Base-by-base conservation (phyloP, 2,888 invertebrate genomes). In the Catocala sponsa region DNA sequence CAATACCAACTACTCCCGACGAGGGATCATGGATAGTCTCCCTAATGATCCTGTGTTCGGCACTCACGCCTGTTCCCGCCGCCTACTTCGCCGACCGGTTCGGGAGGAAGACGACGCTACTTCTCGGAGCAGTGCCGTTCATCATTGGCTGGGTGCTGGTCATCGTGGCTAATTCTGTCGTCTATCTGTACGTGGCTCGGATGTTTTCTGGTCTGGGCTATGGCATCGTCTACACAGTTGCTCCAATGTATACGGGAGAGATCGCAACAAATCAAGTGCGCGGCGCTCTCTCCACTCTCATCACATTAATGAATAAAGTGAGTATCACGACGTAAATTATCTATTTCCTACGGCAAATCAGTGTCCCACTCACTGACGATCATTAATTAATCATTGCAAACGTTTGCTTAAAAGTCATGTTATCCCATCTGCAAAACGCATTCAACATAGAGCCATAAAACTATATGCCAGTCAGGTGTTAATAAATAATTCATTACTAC, bases 101-200 rank as follows among this genome's bases (percentile, higher is more conserved):
- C 64, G 97, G 97, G n/a, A 93, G 97, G n/a, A 96, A 96, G 81
- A 94, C 92, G 11, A 95, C 96, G n/a, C 90, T 96, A 1, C 89
- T 96, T 11, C 83, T 95, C 43, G 93, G 96, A 11, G 95, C 96
- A 0, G 76, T 96, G 6, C 96, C 96, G 0, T 95, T 96, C 76
- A 95, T 96, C 68, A 55, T 95, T 44, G 95, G 96, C 65, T 97
- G 96, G 96, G 82, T 96, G 42, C 87, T 96, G 72, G 94, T 96
- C 72, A 95, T 96, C 68, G 86, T 94, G 42, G 96, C 96, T 35
- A 90, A 93, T 55, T 94, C 94, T 5, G 95, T 95, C 1, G 86
- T 92, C 47, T 80, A 95, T 51, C 90, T 96, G n/a, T 96, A 96
- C 84, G 89, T 95, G 6, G 93, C 96, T 0, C 88, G 96, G 47